These are phyloP conservation scores for Quiscalus mexicanus DNA, from an alignment of 2,113 vertebrate species.

Conservation along the genomic window DNA sequence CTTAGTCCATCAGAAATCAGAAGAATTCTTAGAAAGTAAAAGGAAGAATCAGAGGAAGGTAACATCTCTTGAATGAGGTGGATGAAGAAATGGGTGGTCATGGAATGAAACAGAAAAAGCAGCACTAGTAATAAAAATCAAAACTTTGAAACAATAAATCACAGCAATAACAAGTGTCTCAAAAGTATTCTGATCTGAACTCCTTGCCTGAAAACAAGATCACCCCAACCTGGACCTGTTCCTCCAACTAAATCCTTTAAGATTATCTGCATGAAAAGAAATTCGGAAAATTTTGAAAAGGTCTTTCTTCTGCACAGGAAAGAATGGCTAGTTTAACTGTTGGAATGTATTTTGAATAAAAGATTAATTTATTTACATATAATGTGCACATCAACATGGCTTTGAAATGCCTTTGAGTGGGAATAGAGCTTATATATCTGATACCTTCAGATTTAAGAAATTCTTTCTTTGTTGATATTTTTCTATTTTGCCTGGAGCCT, in stretches of 20 bases:
- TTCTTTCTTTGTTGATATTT: neutral
- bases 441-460: neutral
- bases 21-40: neutral
- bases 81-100: neutral
- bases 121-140: neutral
- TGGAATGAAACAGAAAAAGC: neutral
- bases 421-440: neutral
- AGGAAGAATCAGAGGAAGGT: neutral
- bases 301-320: neutral
- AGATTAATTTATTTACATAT: neutral
- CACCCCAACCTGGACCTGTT: too few relatives aligned
- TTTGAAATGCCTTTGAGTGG: neutral
- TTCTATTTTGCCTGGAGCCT: neutral
- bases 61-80: neutral
- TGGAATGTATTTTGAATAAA: neutral
- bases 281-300: neutral
- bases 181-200: neutral
- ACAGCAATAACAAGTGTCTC: neutral
- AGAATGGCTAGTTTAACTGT: neutral
- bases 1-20: neutral
- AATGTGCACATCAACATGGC: too few relatives aligned
- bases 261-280: too few relatives aligned
- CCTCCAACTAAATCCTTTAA: too few relatives aligned
- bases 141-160: neutral
- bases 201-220: neutral